Percentiles rank a stretch among this genome's conserved stretches.
Evolutionary conservation across 2,797 vertebrate species (phyloP).

Genomic region (Euphonia xanthogaster): DNA sequence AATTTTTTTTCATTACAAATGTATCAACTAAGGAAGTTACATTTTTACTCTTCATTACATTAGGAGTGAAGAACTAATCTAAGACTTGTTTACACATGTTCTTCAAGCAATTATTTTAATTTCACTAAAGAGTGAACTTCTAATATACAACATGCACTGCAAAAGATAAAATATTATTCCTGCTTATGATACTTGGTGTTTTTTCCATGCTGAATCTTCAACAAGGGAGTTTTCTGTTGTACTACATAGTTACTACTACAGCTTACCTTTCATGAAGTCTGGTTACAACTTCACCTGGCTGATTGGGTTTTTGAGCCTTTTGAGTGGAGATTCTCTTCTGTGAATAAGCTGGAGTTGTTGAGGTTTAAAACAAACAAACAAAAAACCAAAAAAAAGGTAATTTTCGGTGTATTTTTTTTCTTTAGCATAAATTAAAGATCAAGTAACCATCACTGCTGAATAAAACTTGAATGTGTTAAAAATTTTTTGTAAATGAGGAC

Average conservation of each 20-base stretch:
- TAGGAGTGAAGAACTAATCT: neutral
- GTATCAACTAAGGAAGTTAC: neutral
- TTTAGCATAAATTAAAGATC: neutral
- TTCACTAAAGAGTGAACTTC: neutral
- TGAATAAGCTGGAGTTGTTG: constrained; percentile 57
- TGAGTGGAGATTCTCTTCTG: constrained; percentile 11
- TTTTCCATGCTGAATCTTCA: neutral
- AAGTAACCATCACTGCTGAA: neutral
- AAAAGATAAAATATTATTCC: neutral
- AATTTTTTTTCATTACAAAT: neutral
- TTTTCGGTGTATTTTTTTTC: neutral
- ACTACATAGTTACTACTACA: neutral
- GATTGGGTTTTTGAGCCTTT: constrained; percentile 9
- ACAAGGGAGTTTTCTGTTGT: neutral
- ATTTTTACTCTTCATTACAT: neutral
- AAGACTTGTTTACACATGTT: neutral
- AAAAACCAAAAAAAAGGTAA: neutral
- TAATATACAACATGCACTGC: neutral
- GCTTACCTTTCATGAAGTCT: constrained; percentile 61
- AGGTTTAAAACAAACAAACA: constrained; percentile 40
- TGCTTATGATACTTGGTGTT: neutral
- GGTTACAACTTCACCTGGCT: neutral
- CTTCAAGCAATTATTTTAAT: neutral
- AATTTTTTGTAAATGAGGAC: neutral
- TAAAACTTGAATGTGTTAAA: neutral